These are phyloP conservation scores for Sus cebifrons DNA, from an alignment of 2,797 vertebrate genomes.

Conservation along the genomic window DNA sequence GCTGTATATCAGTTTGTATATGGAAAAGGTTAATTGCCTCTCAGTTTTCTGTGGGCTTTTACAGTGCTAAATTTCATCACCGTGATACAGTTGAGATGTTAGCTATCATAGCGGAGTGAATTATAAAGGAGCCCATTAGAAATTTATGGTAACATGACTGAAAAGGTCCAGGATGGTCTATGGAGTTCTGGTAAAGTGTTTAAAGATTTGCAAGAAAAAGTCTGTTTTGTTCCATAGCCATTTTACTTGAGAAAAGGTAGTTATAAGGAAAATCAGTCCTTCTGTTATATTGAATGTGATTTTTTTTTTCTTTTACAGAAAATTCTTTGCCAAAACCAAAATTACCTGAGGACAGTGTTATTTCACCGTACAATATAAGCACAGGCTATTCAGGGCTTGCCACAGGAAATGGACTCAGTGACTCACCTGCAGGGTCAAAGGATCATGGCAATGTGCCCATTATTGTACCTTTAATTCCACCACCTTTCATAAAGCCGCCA, in stretches of 20 bases:
- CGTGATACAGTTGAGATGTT: constrained; percentile 71
- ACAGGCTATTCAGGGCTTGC: constrained; percentile 95
- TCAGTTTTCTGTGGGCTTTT: constrained; percentile 73
- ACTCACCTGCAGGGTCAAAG: constrained; percentile 95
- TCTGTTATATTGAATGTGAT: constrained; percentile 82
- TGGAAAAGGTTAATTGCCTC: constrained; percentile 80
- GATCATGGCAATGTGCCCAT: constrained; percentile 98
- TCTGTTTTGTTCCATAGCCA: neutral
- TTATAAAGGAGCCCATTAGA: constrained; percentile 65
- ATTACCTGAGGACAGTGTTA: constrained; percentile 95
- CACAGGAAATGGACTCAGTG: constrained; percentile 96
- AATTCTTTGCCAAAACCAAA: constrained; percentile 99
- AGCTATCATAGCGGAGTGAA: constrained; percentile 69
- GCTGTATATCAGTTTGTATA: constrained; percentile 48
- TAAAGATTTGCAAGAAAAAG: constrained; percentile 72
- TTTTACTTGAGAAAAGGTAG: constrained; percentile 70
- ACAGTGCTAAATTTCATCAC: constrained; percentile 74
- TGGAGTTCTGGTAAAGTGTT: constrained; percentile 70
- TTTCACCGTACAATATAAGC: constrained; percentile 96
- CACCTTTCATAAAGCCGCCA: constrained; percentile 98
- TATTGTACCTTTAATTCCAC: constrained; percentile 98
- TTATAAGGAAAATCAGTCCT: constrained; percentile 76
- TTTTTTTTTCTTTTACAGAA: constrained; percentile 93
- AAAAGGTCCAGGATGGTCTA: constrained; percentile 53
- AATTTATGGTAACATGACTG: constrained; percentile 57